These are phyloP conservation scores for Hirtodrosophila cameraria DNA, from an alignment of 2,888 invertebrate genomes.

Conservation along the genomic window DNA sequence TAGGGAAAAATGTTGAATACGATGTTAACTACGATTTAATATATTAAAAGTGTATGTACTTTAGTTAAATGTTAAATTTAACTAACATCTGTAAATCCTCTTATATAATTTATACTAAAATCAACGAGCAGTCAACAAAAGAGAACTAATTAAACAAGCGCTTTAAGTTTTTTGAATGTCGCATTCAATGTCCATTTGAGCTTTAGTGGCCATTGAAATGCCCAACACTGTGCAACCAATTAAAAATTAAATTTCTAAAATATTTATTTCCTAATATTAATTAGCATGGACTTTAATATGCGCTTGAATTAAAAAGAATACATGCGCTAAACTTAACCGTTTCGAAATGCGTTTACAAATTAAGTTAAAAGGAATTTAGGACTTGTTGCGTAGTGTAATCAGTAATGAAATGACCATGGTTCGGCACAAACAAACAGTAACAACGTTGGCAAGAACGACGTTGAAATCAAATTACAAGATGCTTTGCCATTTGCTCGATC, in stretches of 20 bases:
- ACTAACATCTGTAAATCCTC: no score
- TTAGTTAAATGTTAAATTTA: no score
- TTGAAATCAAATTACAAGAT: slow-evolving; percentile 77
- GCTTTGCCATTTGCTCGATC: slow-evolving; percentile 45
- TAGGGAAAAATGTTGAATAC: no score
- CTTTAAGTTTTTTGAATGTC: slow-evolving; percentile 45
- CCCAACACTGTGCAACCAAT: slow-evolving; percentile 11
- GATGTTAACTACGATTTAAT: no score
- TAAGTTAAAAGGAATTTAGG: background rate
- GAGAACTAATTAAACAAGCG: slow-evolving; percentile 61
- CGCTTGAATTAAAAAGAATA: no score
- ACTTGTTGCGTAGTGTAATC: slow-evolving; percentile 57
- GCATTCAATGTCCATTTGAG: slow-evolving; percentile 28
- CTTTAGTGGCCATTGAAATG: slow-evolving; percentile 6
- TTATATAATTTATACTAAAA: no score
- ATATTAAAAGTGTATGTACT: no score
- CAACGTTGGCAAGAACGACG: slow-evolving; percentile 45
- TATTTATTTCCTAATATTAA: no score
- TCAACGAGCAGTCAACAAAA: no score
- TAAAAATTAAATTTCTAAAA: no score
- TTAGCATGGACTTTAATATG: no score
- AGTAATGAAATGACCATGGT: slow-evolving; percentile 38
- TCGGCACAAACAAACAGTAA: slow-evolving; percentile 50
- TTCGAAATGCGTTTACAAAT: background rate
- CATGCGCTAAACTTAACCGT: no score